These are phyloP conservation scores for Camelus bactrianus DNA, from an alignment of 2,113 vertebrate species.

Conservation along the genomic window DNA sequence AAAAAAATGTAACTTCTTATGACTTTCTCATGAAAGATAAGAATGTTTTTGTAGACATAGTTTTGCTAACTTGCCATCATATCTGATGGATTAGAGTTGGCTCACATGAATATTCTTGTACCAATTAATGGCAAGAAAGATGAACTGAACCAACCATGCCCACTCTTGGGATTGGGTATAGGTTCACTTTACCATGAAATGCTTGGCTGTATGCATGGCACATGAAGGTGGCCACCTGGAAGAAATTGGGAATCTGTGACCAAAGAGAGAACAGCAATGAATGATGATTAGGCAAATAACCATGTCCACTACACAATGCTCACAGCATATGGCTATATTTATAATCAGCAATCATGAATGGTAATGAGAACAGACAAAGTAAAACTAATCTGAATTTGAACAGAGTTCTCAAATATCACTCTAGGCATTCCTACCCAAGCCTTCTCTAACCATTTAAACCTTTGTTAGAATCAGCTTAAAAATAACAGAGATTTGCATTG, in stretches of 20 bases:
- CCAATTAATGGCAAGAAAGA: background rate
- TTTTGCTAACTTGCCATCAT: background rate
- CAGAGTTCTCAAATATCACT: background rate
- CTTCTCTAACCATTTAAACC: conserved; percentile 1
- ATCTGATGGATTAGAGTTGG: background rate
- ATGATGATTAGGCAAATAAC: background rate
- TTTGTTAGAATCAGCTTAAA: conserved; percentile 35
- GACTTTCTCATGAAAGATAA: background rate
- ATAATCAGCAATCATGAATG: conserved; percentile 43
- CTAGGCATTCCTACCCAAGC: conserved; percentile 7
- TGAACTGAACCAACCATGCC: rapidly evolving
- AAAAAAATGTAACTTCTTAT: background rate
- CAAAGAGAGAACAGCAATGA: background rate
- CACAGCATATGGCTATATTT: background rate
- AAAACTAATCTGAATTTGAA: conserved; percentile 47
- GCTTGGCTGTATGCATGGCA: background rate
- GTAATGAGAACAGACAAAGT: conserved; percentile 30
- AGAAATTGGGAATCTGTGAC: background rate
- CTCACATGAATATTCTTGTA: background rate
- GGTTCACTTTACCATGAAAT: background rate
- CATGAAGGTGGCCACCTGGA: background rate
- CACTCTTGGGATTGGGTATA: no score
- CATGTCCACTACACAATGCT: background rate
- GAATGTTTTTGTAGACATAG: background rate
- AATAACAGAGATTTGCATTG: background rate